Evolutionary conservation across 2,113 vertebrate genomes (phyloP).

Genomic region (Felis chaus): DNA sequence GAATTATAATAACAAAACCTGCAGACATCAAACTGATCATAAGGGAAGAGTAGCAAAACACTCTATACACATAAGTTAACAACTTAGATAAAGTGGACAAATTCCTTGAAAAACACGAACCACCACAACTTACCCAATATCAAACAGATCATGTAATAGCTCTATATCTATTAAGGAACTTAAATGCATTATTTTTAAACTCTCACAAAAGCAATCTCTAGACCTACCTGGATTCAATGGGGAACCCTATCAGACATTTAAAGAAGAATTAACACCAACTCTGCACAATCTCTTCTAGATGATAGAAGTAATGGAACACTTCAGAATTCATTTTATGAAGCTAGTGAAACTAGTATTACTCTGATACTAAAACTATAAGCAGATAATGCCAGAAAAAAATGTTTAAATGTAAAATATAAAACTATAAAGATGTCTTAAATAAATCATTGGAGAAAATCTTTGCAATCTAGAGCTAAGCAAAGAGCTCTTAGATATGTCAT

Average conservation of each 20-base stretch:
- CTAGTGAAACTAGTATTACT: background rate
- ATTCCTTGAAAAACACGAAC: background rate
- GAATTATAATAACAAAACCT: background rate
- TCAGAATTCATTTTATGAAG: background rate
- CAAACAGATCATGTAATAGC: background rate
- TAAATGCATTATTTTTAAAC: background rate
- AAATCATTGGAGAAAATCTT: background rate
- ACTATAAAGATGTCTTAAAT: background rate
- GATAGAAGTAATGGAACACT: background rate
- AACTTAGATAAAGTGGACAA: background rate
- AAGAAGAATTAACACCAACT: background rate
- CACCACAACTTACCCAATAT: background rate
- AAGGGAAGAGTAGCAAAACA: background rate
- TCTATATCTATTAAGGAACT: background rate
- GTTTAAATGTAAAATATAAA: background rate
- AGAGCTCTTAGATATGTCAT: background rate
- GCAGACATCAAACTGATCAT: background rate
- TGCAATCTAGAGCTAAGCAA: background rate
- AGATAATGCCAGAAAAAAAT: background rate
- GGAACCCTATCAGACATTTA: background rate
- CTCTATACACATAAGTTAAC: background rate
- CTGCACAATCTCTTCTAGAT: background rate
- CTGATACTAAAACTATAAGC: background rate
- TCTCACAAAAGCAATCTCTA: background rate
- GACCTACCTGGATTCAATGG: background rate